Percentiles rank a stretch among this genome's conserved stretches.
phyloP scores from a whole-genome alignment of 2,113 vertebrate species.

The Festucalex cinctus region DNA sequence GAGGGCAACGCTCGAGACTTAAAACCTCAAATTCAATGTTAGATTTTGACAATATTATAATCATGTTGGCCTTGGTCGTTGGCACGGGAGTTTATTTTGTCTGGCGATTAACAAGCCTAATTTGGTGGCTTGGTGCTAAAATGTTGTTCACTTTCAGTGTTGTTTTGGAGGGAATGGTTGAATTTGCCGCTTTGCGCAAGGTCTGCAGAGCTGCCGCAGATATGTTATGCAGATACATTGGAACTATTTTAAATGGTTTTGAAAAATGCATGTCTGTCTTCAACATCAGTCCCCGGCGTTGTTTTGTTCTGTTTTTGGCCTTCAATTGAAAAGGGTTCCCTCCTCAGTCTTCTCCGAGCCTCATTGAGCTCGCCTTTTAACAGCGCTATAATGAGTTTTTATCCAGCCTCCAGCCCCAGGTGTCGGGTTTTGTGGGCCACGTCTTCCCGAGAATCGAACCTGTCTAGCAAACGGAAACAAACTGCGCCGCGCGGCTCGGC shows the following conservation, averaged over 20 bases:
- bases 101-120: neutral
- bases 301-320: conserved; percentile 35
- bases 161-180: too few species aligned
- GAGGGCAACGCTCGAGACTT: too few species aligned
- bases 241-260: neutral
- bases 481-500: conserved; percentile 48
- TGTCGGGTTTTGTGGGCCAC: conserved; percentile 61
- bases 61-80: too few species aligned
- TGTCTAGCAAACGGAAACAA: conserved; percentile 72
- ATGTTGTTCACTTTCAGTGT: neutral
- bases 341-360: conserved; percentile 53
- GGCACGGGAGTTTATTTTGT: too few species aligned
- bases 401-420: conserved; percentile 53
- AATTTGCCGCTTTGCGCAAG: too few species aligned
- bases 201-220: too few species aligned
- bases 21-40: too few species aligned
- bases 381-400: conserved; percentile 74
- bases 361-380: conserved; percentile 69
- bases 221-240: too few species aligned
- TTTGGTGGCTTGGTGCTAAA: neutral
- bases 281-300: neutral
- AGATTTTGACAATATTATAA: too few species aligned
- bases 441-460: conserved; percentile 67
- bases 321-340: conserved; percentile 53
- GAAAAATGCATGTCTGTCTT: neutral